phyloP scores from a whole-genome alignment of 2,888 invertebrate species.

The Xanthostigma xanthostigma region DNA sequence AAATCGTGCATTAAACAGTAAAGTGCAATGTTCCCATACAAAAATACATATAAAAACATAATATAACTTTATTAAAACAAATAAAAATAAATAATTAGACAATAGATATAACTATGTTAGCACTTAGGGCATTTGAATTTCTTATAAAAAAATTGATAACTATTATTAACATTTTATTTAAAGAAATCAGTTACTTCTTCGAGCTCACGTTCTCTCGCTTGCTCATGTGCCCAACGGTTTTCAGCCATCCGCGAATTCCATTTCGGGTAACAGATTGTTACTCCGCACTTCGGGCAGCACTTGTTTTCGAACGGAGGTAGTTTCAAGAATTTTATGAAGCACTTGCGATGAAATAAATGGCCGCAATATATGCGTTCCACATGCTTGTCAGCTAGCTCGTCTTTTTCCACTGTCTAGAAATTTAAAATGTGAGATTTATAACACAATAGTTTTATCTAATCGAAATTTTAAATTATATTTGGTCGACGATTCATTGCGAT shows the following conservation, averaged over 20 bases:
- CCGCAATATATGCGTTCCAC: constrained; percentile 59
- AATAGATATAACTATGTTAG: too few relatives aligned
- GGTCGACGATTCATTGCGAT: too few relatives aligned
- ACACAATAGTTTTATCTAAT: neutral
- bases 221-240: constrained; percentile 61
- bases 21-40: too few relatives aligned
- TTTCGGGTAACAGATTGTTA: constrained; percentile 55
- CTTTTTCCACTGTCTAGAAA: constrained; percentile 33
- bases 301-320: constrained; percentile 65
- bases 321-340: constrained; percentile 50
- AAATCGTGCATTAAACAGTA: too few relatives aligned
- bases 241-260: constrained; percentile 57
- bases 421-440: constrained; percentile 6
- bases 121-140: too few relatives aligned
- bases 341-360: constrained; percentile 54
- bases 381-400: constrained; percentile 41
- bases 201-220: constrained; percentile 55
- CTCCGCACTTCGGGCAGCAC: constrained; percentile 46
- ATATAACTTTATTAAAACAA: too few relatives aligned
- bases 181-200: constrained; percentile 63
- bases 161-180: constrained; percentile 22
- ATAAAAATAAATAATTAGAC: too few relatives aligned
- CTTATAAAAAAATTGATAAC: too few relatives aligned
- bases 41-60: too few relatives aligned
- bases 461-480: too few relatives aligned